Evolutionary conservation across 2,113 vertebrate species (phyloP).

Genomic region (Colossoma macropomum): DNA sequence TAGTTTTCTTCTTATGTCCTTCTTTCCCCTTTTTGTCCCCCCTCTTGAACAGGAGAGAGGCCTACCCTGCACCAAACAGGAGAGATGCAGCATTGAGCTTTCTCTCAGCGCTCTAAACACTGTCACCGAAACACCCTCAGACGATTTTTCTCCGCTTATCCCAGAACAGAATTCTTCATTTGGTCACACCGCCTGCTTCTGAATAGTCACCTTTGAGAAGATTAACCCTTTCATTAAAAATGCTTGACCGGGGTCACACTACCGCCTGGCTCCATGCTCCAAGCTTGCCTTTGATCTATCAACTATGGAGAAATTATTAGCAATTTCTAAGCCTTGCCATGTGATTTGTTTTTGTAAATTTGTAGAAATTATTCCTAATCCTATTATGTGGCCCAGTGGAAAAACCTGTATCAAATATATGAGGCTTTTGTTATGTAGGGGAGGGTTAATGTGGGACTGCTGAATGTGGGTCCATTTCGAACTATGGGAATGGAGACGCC

Average conservation of each 20-base stretch:
- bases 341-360: constrained; percentile 99
- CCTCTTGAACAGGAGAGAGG: constrained; percentile 52
- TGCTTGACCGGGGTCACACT: constrained; percentile 94
- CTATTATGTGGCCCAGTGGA: constrained; percentile 92
- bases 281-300: constrained; percentile 96
- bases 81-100: constrained; percentile 78
- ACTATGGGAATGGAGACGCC: constrained; percentile 91
- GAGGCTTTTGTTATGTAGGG: constrained; percentile 90
- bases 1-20: constrained; percentile 37
- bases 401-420: constrained; percentile 93
- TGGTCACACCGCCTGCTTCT: constrained; percentile 98
- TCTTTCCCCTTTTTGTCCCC: constrained; percentile 20
- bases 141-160: constrained; percentile 87
- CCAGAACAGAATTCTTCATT: constrained; percentile 92
- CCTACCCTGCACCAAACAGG: constrained; percentile 64
- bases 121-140: constrained; percentile 84
- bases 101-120: constrained; percentile 85
- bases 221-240: constrained; percentile 99
- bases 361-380: constrained; percentile 99
- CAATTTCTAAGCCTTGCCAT: constrained; percentile 98
- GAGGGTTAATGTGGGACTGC: constrained; percentile 87
- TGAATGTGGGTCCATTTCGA: constrained; percentile 86
- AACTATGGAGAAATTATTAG: constrained; percentile 98
- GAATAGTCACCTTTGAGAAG: constrained; percentile 98
- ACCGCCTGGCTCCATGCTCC: constrained; percentile 86